A percentile compares a stretch with the other conserved stretches of the same genome.
phyloP scores from a whole-genome alignment of 2,888 invertebrate genomes.

The Colostygia pectinataria region DNA sequence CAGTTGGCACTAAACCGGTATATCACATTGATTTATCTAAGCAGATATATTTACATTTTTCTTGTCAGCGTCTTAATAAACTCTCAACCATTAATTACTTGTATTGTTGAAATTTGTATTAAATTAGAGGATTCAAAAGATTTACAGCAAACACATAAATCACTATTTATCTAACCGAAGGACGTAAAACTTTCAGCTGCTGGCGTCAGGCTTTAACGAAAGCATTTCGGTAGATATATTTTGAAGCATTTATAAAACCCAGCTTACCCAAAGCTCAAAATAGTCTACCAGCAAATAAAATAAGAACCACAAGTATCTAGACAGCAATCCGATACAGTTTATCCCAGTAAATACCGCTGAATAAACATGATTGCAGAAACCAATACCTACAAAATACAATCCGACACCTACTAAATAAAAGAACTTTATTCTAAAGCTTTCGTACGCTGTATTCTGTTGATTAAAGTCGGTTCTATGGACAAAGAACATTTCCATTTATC shows the following conservation, averaged over 20 bases:
- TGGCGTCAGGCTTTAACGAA: constrained; percentile 7
- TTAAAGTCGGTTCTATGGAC: constrained; percentile 31
- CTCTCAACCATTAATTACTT: constrained; percentile 27
- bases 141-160: constrained; percentile 27
- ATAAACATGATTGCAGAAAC: constrained; percentile 52
- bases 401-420: constrained; percentile 42
- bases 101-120: constrained; percentile 23
- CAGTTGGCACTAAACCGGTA: constrained; percentile 14
- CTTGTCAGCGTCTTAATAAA: constrained; percentile 28
- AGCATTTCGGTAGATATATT: constrained; percentile 5
- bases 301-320: constrained; percentile 28
- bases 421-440: constrained; percentile 29
- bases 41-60: constrained; percentile 19
- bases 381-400: constrained; percentile 31
- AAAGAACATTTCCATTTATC: constrained; percentile 31
- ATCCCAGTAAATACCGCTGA: constrained; percentile 48
- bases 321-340: constrained; percentile 48
- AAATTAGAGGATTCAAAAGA: constrained; percentile 24
- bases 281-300: constrained; percentile 23
- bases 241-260: constrained; percentile 13
- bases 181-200: constrained; percentile 12
- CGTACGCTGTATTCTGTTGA: constrained; percentile 31
- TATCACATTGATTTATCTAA: constrained; percentile 23
- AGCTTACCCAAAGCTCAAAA: constrained; percentile 18
- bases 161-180: constrained; percentile 27